Percentiles rank a stretch among this genome's conserved stretches.
phyloP scores from a whole-genome alignment of 2,113 vertebrate genomes.

The Porphyrio hochstetteri region DNA sequence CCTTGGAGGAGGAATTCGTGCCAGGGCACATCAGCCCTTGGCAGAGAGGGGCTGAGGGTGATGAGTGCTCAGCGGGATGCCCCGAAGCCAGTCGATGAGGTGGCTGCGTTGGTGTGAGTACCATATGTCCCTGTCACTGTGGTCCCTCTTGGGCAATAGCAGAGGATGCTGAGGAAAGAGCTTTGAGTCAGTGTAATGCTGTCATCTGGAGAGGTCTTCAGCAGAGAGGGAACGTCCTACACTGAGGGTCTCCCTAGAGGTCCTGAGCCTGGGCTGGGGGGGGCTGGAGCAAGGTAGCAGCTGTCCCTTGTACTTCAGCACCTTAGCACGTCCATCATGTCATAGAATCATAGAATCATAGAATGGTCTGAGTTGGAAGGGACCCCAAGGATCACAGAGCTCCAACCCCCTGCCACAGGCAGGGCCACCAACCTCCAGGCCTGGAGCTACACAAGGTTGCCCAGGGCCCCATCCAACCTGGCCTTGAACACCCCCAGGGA shows the following conservation, averaged over 20 bases:
- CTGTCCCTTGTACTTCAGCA: rapidly evolving
- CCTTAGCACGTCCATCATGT: rapidly evolving
- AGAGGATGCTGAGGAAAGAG: slow-evolving; percentile 9
- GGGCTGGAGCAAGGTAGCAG: not conserved
- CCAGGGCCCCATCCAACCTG: too few species aligned
- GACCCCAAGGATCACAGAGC: too few species aligned
- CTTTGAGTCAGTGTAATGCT: not conserved
- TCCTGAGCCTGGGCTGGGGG: not conserved
- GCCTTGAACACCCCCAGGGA: too few species aligned
- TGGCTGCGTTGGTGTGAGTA: not conserved
- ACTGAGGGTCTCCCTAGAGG: not conserved
- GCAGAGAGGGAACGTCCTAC: not conserved
- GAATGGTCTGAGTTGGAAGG: too few species aligned
- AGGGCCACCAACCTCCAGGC: too few species aligned
- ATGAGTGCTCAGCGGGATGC: not conserved
- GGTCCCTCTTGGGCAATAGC: not conserved
- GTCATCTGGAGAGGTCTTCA: not conserved
- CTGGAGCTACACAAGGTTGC: too few species aligned
- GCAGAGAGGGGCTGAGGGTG: not conserved
- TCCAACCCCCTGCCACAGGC: too few species aligned
- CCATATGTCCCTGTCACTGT: rapidly evolving
- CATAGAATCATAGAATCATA: too few species aligned
- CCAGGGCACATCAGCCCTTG: not conserved
- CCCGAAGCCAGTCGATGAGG: not conserved
- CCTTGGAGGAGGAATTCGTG: not conserved